Conservation (phyloP, 2,888 invertebrate genomes). For the Cryptus viduatorius region DNA sequence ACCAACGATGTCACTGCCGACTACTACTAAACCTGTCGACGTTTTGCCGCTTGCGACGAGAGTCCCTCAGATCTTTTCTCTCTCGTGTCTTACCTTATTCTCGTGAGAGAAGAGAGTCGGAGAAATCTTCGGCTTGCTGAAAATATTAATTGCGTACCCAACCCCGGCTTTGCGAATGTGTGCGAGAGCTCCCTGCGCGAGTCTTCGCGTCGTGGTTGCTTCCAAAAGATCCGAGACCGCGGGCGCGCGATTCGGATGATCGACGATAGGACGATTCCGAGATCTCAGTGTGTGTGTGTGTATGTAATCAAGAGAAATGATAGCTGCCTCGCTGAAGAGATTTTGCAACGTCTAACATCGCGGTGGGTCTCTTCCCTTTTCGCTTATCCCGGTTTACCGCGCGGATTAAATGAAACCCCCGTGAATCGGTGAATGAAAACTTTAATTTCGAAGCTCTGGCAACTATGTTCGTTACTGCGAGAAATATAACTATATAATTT, state of each 20-base stretch:
- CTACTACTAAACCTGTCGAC: conserved; percentile 75
- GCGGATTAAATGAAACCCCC: neutral
- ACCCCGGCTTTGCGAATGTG: no score
- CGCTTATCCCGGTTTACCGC: neutral
- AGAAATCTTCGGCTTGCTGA: conserved; percentile 43
- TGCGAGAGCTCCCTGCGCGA: no score
- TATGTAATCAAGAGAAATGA: neutral
- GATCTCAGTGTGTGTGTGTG: neutral
- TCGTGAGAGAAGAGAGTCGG: neutral
- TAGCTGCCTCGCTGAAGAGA: neutral
- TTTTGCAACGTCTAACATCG: conserved; percentile 3
- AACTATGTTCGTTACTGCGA: neutral
- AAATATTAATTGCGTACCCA: conserved; percentile 69
- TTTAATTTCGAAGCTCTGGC: neutral
- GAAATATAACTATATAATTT: neutral
- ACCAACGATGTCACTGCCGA: conserved; percentile 64
- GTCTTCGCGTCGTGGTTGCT: neutral
- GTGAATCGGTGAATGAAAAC: neutral
- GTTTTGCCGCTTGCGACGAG: conserved; percentile 56
- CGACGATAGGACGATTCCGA: neutral
- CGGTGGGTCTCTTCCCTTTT: neutral
- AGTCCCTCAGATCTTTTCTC: conserved; percentile 62
- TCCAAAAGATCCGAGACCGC: conserved; percentile 3
- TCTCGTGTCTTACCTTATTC: conserved; percentile 54
- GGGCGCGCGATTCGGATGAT: neutral